phyloP scores from a whole-genome alignment of 1,140 invertebrate species.

The Drosophila ananassae region DNA sequence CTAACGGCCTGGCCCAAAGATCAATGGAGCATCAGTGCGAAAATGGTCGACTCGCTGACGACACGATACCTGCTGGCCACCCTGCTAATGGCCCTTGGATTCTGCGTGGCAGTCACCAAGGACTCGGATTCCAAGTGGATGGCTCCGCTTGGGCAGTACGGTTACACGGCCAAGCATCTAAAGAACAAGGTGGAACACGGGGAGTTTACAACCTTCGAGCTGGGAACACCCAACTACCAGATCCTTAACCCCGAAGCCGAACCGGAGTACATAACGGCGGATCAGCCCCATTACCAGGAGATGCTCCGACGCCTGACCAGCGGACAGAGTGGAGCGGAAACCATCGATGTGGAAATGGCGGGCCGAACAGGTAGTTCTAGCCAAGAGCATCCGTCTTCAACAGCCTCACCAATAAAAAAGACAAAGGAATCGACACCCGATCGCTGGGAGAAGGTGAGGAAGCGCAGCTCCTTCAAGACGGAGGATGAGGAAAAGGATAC shows the following conservation, averaged over 20 bases:
- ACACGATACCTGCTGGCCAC: constrained; percentile 41
- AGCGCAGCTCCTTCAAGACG: constrained; percentile 34
- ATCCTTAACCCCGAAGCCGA: constrained; percentile 73
- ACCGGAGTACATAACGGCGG: constrained; percentile 71
- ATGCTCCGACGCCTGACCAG: constrained; percentile 54
- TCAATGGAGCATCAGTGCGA: constrained; percentile 61
- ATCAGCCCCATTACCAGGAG: constrained; percentile 72
- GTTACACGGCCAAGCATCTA: constrained; percentile 49
- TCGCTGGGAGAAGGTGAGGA: constrained; percentile 54
- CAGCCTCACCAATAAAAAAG: neutral
- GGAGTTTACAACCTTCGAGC: constrained; percentile 70
- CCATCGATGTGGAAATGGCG: constrained; percentile 53
- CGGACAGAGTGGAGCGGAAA: constrained; percentile 34
- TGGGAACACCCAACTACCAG: constrained; percentile 71
- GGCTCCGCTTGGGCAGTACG: constrained; percentile 45
- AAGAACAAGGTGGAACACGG: constrained; percentile 69
- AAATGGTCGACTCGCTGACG: constrained; percentile 55
- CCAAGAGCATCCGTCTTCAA: neutral
- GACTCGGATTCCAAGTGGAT: constrained; percentile 41
- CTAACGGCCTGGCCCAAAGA: constrained; percentile 35
- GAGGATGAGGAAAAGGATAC: neutral
- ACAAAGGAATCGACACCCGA: neutral
- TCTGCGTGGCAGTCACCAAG: constrained; percentile 11
- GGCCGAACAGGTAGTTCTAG: neutral
- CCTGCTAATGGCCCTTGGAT: constrained; percentile 27